Conservation (phyloP, 2,113 vertebrate genomes). For the Diadophis punctatus region DNA sequence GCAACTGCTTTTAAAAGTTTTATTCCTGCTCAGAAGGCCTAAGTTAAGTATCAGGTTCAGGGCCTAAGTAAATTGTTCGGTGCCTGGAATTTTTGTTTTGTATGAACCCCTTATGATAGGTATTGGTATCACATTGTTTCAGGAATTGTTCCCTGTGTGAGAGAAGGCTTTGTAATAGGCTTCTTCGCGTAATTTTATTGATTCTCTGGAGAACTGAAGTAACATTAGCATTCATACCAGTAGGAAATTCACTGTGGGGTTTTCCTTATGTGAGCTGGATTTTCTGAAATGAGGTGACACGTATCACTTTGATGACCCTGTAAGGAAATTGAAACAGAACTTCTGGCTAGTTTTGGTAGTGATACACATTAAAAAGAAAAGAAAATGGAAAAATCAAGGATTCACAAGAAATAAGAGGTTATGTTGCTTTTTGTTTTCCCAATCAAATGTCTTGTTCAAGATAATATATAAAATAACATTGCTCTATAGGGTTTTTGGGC, state of each 20-base stretch:
- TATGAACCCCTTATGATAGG: neutral
- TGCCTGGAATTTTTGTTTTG: neutral
- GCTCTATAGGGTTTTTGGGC: neutral
- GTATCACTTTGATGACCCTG: neutral
- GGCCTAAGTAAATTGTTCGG: neutral
- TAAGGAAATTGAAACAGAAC: neutral
- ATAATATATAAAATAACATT: neutral
- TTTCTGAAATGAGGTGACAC: neutral
- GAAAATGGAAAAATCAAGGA: neutral
- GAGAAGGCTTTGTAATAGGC: neutral
- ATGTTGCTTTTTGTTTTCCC: neutral
- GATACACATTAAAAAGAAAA: neutral
- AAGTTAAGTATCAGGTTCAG: neutral
- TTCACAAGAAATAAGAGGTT: neutral
- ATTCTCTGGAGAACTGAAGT: neutral
- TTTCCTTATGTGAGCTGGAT: neutral
- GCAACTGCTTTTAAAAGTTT: neutral
- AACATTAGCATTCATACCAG: neutral
- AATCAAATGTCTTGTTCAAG: neutral
- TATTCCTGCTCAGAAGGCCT: neutral
- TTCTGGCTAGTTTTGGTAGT: neutral
- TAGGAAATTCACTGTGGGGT: neutral
- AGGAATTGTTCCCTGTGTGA: neutral
- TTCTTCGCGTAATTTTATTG: neutral
- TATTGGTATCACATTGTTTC: neutral